Evolutionary conservation across 2,888 invertebrate species (phyloP).

Genomic region (Drosophila algonquin): DNA sequence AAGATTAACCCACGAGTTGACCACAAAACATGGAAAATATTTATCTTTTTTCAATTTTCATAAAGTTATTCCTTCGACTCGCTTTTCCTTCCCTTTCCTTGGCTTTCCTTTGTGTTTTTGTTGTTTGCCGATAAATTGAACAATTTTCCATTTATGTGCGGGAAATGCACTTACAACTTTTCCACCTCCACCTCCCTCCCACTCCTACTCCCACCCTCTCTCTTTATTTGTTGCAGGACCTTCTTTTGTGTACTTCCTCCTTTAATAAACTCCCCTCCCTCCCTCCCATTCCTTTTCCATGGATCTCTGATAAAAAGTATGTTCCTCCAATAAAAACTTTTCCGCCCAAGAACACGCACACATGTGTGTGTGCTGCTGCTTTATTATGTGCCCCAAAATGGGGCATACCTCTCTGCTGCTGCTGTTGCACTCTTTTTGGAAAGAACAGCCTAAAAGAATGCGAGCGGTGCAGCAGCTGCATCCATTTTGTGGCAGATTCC

Average conservation of each 20-base stretch:
- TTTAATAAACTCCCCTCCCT: slow-evolving; percentile 41
- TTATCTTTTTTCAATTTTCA: slow-evolving; percentile 43
- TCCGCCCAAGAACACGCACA: slow-evolving; percentile 1
- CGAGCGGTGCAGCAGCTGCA: slow-evolving; percentile 28
- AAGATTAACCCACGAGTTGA: slow-evolving; percentile 22
- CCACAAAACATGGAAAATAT: slow-evolving; percentile 37
- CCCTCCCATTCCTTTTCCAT: not conserved
- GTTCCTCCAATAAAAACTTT: slow-evolving; percentile 43
- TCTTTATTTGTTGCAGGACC: not conserved
- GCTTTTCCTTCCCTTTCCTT: not conserved
- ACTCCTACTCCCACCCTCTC: not conserved
- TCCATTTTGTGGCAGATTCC: slow-evolving; percentile 27
- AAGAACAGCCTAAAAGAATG: slow-evolving; percentile 32
- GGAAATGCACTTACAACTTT: slow-evolving; percentile 59
- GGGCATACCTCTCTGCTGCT: not conserved
- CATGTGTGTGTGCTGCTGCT: slow-evolving; percentile 8
- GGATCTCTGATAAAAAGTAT: slow-evolving; percentile 42
- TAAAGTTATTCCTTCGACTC: slow-evolving; percentile 36
- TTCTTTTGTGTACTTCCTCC: slow-evolving; percentile 28
- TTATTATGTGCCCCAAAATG: slow-evolving; percentile 15
- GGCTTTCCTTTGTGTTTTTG: slow-evolving; percentile 41
- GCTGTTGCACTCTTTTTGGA: slow-evolving; percentile 5
- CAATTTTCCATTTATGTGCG: slow-evolving; percentile 68
- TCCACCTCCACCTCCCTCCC: not conserved
- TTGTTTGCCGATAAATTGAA: slow-evolving; percentile 61